Evolutionary conservation across 2,797 vertebrate species (phyloP), one percentile per base, ranked within the genome.

Genomic region (Diceros bicornis): DNA sequence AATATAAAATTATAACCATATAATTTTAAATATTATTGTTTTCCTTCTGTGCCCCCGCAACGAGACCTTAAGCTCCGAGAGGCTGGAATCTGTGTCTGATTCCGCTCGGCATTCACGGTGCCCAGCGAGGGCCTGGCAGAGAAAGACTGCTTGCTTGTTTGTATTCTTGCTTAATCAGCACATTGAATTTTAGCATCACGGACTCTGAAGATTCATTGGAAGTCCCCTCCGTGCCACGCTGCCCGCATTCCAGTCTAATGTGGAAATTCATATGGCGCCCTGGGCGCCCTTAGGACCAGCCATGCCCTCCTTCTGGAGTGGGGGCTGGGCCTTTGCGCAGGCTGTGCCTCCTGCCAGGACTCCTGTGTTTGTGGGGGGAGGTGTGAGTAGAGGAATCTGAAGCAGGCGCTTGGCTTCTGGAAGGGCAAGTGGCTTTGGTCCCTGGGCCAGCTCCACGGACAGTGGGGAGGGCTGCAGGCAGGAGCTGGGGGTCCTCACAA

Each of bases 211-310:
- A 59, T 71, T 25, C 18, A 25, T 2, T 5, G 5, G 17, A 84
- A 34, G n/a, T 7, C 3, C 44, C 14, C 2, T 52, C 37, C 0
- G 0, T 6, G 25, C 9, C 47, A 2, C 7, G 55, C 1, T 34
- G 37, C 32, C 86, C 59, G 34, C n/a, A 23, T 61, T 12, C 50
- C 79, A 32, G 20, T 12, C 69, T 21, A 20, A 18, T 1, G 4
- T 27, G 14, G 72, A 41, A 55, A 69, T 27, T 14, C 0, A 7
- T 10, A 23, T 4, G 11, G 5, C 10, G 16, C 57, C 27, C 25
- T 9, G 59, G 78, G 50, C 20, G 18, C 14, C 27, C 57, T 44
- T 32, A 32, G 83, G 93, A 4, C 7, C 50, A n/a, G 6, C 10
- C 12, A 2, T 0, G 1, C 6, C 57, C 83, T 47, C 75, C 27